Conservation (phyloP, 2,113 vertebrate species). For the Morone saxatilis region DNA sequence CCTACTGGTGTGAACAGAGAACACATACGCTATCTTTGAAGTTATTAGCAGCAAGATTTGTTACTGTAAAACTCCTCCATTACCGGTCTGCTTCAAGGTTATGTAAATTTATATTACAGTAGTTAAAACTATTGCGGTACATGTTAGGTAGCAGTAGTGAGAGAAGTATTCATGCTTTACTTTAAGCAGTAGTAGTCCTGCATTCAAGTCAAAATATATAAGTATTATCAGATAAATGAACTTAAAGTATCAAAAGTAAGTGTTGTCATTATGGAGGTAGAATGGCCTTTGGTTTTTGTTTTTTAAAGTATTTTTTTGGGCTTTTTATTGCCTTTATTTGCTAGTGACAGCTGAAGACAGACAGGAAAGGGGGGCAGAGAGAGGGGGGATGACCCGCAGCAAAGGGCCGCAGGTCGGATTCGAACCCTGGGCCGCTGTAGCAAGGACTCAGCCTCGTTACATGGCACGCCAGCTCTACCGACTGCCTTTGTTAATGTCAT, state of each 20-base stretch:
- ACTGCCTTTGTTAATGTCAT: neutral
- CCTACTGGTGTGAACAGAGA: conserved; percentile 23
- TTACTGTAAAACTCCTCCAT: neutral
- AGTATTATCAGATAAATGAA: neutral
- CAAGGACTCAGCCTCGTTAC: too few relatives aligned
- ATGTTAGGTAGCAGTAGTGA: neutral
- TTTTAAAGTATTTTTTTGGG: too few relatives aligned
- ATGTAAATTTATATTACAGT: neutral
- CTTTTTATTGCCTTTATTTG: too few relatives aligned
- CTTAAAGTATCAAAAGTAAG: too few relatives aligned
- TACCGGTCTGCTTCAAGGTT: neutral
- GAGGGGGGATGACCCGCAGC: too few relatives aligned
- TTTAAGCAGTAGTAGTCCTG: too few relatives aligned
- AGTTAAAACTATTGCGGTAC: neutral
- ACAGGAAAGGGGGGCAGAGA: too few relatives aligned
- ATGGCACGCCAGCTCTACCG: too few relatives aligned
- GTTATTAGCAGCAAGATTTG: neutral
- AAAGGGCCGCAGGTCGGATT: too few relatives aligned
- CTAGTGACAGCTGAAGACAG: too few relatives aligned
- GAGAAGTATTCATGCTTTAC: neutral
- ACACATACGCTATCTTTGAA: conserved; percentile 6
- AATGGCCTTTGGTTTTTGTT: neutral
- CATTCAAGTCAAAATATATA: neutral
- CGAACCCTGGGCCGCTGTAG: too few relatives aligned
- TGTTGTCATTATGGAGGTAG: neutral